phyloP scores from a whole-genome alignment of 2,113 vertebrate species.

The Ammodytes dubius region DNA sequence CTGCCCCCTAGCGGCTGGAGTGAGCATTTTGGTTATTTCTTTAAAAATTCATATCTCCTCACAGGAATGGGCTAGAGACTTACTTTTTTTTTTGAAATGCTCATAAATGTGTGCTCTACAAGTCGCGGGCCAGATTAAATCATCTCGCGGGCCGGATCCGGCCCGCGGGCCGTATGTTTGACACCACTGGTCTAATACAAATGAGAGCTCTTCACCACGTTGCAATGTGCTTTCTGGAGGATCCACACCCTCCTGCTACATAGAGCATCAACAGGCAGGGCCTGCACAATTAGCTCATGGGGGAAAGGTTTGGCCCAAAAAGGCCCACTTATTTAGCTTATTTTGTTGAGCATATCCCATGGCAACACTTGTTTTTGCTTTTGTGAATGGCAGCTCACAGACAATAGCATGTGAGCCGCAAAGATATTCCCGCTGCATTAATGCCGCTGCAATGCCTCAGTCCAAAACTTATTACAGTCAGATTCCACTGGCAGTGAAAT shows the following conservation, averaged over 20 bases:
- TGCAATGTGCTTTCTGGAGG: conserved; percentile 28
- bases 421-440: conserved; percentile 59
- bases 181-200: neutral
- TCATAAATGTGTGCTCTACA: too few species aligned
- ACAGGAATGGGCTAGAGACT: too few species aligned
- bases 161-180: too few species aligned
- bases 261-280: conserved; percentile 23
- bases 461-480: conserved; percentile 71
- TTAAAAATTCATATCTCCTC: too few species aligned
- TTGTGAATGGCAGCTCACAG: conserved; percentile 61
- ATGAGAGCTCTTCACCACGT: conserved; percentile 20
- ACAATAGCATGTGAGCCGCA: conserved; percentile 66
- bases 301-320: conserved; percentile 52
- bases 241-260: conserved; percentile 25
- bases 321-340: conserved; percentile 43
- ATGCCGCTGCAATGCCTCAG: conserved; percentile 44
- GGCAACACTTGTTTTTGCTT: conserved; percentile 72
- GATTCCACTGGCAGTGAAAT: conserved; percentile 66
- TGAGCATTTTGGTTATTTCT: too few species aligned
- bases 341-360: conserved; percentile 60
- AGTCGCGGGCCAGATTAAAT: too few species aligned
- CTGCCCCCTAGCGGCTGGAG: too few species aligned
- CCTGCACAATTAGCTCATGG: conserved; percentile 57
- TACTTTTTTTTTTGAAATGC: too few species aligned
- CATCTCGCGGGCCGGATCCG: too few species aligned